phyloP scores from a whole-genome alignment of 2,888 invertebrate species.

The Encarsia formosa region DNA sequence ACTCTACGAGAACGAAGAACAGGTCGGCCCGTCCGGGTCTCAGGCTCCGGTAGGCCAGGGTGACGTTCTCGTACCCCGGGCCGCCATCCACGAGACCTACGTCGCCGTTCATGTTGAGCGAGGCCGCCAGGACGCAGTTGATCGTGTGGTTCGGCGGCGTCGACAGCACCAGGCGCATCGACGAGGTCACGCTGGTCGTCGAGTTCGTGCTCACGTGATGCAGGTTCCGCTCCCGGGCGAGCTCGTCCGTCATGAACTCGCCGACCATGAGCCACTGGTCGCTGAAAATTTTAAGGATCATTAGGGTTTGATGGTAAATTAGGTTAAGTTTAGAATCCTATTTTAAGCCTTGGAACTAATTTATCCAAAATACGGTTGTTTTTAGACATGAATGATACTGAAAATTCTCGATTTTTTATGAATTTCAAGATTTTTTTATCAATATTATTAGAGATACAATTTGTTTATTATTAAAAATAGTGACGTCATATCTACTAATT shows the following conservation, averaged over 20 bases:
- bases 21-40: conserved; percentile 17
- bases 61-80: conserved; percentile 6
- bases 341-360: too few species aligned
- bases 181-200: conserved; percentile 18
- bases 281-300: conserved; percentile 18
- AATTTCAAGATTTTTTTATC: too few species aligned
- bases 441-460: too few species aligned
- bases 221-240: conserved; percentile 9
- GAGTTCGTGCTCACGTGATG: conserved; percentile 9
- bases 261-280: conserved; percentile 31
- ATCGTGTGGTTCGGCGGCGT: conserved; percentile 14
- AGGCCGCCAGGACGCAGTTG: conserved; percentile 24
- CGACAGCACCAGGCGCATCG: conserved; percentile 4
- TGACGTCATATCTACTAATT: too few species aligned
- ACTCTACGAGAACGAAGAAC: conserved; percentile 24
- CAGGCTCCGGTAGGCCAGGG: conserved; percentile 19
- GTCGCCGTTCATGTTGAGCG: conserved; percentile 24
- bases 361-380: too few species aligned
- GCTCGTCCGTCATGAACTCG: conserved; percentile 14
- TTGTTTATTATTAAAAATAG: too few species aligned
- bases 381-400: too few species aligned
- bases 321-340: too few species aligned
- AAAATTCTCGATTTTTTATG: too few species aligned
- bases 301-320: too few species aligned
- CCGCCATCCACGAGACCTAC: conserved; percentile 28